Evolutionary conservation across 1,140 invertebrate species (phyloP).

Genomic region (Magallana angulata): DNA sequence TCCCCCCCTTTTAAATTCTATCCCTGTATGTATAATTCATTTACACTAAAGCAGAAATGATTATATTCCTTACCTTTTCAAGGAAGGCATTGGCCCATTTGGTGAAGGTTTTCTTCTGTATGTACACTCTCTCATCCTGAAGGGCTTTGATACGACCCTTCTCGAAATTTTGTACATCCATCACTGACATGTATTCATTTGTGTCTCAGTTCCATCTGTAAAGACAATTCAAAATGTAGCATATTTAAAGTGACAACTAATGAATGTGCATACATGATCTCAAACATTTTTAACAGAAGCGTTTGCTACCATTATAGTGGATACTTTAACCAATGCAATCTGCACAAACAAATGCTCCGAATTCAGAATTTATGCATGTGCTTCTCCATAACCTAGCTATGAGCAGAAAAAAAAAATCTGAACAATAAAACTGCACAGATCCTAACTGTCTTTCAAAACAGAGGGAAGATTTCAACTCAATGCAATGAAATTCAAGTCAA

Average conservation of each 20-base stretch:
- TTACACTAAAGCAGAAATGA: too few species aligned
- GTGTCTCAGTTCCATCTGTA: conserved; percentile 49
- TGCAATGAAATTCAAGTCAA: background rate
- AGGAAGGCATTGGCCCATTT: conserved; percentile 99
- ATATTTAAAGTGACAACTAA: background rate
- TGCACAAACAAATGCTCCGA: too few species aligned
- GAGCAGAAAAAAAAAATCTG: background rate
- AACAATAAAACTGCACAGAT: background rate
- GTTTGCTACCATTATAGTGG: too few species aligned
- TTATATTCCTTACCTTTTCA: conserved; percentile 87
- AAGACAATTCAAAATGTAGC: conserved; percentile 14
- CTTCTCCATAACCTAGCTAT: background rate
- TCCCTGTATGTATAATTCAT: too few species aligned
- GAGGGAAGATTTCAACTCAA: background rate
- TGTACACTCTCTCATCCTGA: conserved; percentile 97
- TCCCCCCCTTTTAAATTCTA: too few species aligned
- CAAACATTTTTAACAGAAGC: too few species aligned
- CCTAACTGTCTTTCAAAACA: background rate
- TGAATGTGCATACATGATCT: background rate
- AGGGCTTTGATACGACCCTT: conserved; percentile 96
- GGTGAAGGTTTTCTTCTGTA: conserved; percentile 99
- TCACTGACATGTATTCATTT: conserved; percentile 65
- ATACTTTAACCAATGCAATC: too few species aligned
- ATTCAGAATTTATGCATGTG: too few species aligned
- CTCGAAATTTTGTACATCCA: conserved; percentile 89